Evolutionary conservation across 2,888 invertebrate genomes (phyloP), one percentile per base, ranked within the genome.

Genomic region (Scaptomyza cyrtandrae): DNA sequence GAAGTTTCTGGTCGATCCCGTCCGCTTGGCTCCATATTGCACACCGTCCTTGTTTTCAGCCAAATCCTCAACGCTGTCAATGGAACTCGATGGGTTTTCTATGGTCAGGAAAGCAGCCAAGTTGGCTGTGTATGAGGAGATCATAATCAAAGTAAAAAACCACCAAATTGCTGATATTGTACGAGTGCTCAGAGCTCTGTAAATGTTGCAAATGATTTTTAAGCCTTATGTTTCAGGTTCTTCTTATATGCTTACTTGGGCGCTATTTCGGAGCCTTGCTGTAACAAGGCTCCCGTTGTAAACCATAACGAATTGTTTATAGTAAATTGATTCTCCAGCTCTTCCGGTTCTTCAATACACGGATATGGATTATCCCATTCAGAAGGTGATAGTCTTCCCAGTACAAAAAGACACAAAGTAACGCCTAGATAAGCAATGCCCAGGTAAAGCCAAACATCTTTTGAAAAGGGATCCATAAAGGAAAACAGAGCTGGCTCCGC

Each of bases 361-460:
- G 97, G 96, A 92, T 95, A 95, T 0, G 97, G 97, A 91, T 97
- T 97, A 79, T 95, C 95, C 97, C 97, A 97, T 93, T 98, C 98
- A 66, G 95, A 95, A 0, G 98, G 97, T 57, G 96, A 96, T 55
- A 97, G 92, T 81, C 97, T 94, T 27, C 96, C 97, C 86, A 97
- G 93, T 6, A 97, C 92, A 90, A 96, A 98, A 56, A 98, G 93
- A 56, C 96, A 93, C 11, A 96, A 91, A 0, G 89, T 84, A 0
- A 86, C 89, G 6, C 89, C 86, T 9, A 86, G 13, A 55, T 89
- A 86, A 29, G 89, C 81, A 13, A 89, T 71, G 13, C 96, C 95
- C 79, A 99, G 93, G 92, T 95, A 97, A 14, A 96, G 91, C 98
- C 98, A 98, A 3, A 97, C 97, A 80, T 95, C 95, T 41, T 93